Conservation (phyloP, 2,888 invertebrate genomes). For the Thymelicus sylvestris region DNA sequence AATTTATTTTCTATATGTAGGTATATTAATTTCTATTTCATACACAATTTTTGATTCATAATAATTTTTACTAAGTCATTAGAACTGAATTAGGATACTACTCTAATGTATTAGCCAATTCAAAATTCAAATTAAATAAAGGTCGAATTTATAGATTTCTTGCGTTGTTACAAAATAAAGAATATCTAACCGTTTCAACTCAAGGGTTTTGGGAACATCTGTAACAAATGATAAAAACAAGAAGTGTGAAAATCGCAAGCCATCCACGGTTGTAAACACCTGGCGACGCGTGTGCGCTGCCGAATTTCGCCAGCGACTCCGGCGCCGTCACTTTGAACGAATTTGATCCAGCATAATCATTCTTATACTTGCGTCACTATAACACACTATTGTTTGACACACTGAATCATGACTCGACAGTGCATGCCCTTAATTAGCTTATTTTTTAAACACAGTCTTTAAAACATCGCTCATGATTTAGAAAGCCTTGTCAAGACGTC, state of each 20-base stretch:
- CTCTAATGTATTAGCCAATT: too few species aligned
- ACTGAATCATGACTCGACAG: slow-evolving; percentile 36
- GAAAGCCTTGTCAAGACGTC: slow-evolving; percentile 9
- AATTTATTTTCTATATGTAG: too few species aligned
- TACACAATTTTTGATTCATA: too few species aligned
- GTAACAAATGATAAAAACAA: slow-evolving; percentile 8
- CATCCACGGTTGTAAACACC: slow-evolving; percentile 46
- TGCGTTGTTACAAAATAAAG: too few species aligned
- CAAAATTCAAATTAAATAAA: too few species aligned
- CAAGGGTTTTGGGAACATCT: slow-evolving; percentile 16
- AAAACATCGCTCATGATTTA: slow-evolving; percentile 8
- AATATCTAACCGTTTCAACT: slow-evolving; percentile 37
- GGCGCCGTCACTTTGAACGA: slow-evolving; percentile 43
- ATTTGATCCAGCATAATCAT: slow-evolving; percentile 47
- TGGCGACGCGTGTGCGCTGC: slow-evolving; percentile 51
- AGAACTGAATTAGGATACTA: too few species aligned
- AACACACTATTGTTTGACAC: slow-evolving; percentile 38
- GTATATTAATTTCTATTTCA: too few species aligned
- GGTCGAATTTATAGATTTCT: too few species aligned
- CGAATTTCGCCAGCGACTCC: slow-evolving; percentile 51
- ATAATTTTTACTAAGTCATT: too few species aligned
- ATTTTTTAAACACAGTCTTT: slow-evolving; percentile 8
- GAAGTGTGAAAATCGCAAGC: slow-evolving; percentile 29
- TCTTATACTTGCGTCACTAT: slow-evolving; percentile 43
- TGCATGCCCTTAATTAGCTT: slow-evolving; percentile 27